A percentile compares a stretch with the other conserved stretches of the same genome.
Evolutionary conservation across 35 echinoderm and acorn worm species (phyloP).

Genomic region (Heliocidaris tuberculata): DNA sequence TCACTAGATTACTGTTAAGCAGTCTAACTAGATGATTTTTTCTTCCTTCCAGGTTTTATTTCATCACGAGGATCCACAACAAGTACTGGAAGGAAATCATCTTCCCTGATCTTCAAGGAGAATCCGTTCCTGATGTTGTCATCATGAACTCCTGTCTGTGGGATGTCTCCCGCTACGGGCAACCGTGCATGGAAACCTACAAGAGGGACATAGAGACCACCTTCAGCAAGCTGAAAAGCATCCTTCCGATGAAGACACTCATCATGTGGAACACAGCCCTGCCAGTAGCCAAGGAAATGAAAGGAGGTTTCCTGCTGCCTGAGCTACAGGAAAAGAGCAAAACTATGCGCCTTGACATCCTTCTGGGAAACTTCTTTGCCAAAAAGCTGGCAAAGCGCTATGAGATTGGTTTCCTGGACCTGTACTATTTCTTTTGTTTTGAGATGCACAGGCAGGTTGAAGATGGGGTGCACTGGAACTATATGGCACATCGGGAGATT

Average conservation of each 20-base stretch:
- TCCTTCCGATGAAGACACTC: slow-evolving; percentile 49
- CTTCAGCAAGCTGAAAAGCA: slow-evolving; percentile 40
- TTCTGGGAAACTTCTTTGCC: slow-evolving; percentile 86
- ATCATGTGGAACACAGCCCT: slow-evolving; percentile 87
- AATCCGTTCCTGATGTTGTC: slow-evolving; percentile 78
- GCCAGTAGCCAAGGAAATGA: slow-evolving; percentile 75
- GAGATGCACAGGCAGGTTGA: slow-evolving; percentile 61
- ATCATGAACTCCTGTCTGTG: slow-evolving; percentile 98
- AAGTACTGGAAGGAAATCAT: slow-evolving; percentile 77
- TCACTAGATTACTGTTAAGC: not conserved
- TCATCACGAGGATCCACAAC: slow-evolving; percentile 82
- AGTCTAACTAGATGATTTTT: not conserved
- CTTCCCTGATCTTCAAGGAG: slow-evolving; percentile 52
- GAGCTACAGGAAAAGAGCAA: slow-evolving; percentile 60
- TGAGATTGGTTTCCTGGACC: slow-evolving; percentile 74
- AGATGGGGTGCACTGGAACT: slow-evolving; percentile 92
- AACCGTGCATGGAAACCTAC: slow-evolving; percentile 67
- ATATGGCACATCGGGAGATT: slow-evolving; percentile 78
- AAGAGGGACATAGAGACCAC: slow-evolving; percentile 83
- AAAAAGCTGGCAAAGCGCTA: slow-evolving; percentile 58
- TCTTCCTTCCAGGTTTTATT: slow-evolving; percentile 73
- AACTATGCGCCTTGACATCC: slow-evolving; percentile 65
- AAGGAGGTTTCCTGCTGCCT: slow-evolving; percentile 78
- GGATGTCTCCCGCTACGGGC: slow-evolving; percentile 88
- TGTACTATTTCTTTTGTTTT: slow-evolving; percentile 67